phyloP scores from a whole-genome alignment of 1,140 invertebrate genomes.

The Diorhabda carinulata region DNA sequence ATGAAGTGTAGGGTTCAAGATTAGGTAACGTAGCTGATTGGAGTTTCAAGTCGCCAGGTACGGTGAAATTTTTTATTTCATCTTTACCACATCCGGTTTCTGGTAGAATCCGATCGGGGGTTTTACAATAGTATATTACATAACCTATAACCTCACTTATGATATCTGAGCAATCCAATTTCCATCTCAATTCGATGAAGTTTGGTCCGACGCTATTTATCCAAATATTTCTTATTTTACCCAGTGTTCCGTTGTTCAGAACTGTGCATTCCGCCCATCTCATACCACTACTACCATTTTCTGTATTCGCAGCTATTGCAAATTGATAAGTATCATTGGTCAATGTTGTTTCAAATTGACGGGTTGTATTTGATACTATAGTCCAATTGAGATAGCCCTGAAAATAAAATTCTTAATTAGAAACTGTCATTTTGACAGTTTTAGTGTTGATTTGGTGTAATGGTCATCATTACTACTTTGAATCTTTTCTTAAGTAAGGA shows the following conservation, averaged over 20 bases:
- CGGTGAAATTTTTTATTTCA: slow-evolving; percentile 19
- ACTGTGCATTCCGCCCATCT: slow-evolving; percentile 71
- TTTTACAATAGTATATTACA: slow-evolving; percentile 64
- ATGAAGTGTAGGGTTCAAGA: slow-evolving; percentile 73
- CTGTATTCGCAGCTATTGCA: slow-evolving; percentile 66
- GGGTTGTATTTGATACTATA: slow-evolving; percentile 48
- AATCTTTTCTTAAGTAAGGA: neutral
- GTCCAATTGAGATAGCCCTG: slow-evolving; percentile 59
- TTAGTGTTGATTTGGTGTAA: too few relatives aligned
- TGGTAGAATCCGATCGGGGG: slow-evolving; percentile 46
- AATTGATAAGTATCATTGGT: slow-evolving; percentile 57
- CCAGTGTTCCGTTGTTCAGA: slow-evolving; percentile 61
- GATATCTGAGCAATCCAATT: slow-evolving; percentile 64
- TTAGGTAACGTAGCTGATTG: slow-evolving; percentile 29
- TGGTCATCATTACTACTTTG: neutral
- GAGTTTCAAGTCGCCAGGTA: slow-evolving; percentile 3
- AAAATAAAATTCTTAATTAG: neutral
- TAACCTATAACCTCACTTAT: slow-evolving; percentile 63
- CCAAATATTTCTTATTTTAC: slow-evolving; percentile 64
- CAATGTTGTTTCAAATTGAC: slow-evolving; percentile 53
- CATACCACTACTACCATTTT: slow-evolving; percentile 65
- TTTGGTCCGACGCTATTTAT: slow-evolving; percentile 57
- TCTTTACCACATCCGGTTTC: slow-evolving; percentile 48
- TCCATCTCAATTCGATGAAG: slow-evolving; percentile 63
- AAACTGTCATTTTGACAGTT: too few relatives aligned